Base-by-base conservation (phyloP, 2,113 vertebrate genomes). In the Orthonyx spaldingii region DNA sequence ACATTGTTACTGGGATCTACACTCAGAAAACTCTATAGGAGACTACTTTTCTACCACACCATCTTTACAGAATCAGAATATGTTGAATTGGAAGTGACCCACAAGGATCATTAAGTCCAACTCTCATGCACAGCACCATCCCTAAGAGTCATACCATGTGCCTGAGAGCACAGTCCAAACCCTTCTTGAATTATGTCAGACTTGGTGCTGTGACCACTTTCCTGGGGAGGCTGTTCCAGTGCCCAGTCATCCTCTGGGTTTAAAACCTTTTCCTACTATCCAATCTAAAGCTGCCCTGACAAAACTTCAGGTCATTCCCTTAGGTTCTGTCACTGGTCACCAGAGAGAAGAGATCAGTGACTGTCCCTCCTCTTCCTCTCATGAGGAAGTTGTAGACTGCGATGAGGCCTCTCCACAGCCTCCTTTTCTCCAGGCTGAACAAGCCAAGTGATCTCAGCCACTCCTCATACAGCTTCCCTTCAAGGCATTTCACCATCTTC, bases 251-350 rank as follows among this genome's bases (percentile, higher is more conserved):
- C 23, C 28, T 55, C 69, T 27, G 12, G 11, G 11, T 28, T 18
- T 55, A 64, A 63, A 56, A 37, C 20, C 3, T 47, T 80, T 56
- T 80, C 22, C 27, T 56, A 13, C 22, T 21, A 47, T 33, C 16
- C 27, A 39, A 13, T 10, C 8, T 21, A 80, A 56, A 32, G 27
- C 8, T 37, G 21, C 10, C 50, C 16, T 56, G 27, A 32, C 61
- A 46, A 11, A 23, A 21, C 16, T 56, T 66, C 50, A 56, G 27
- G 21, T 21, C 0, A 0, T 55, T 46, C 4, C 27, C 16, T 66
- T 56, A 13, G 13, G 7, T 68, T 39, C n/a, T 57, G n/a, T 49
- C 44, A 41, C 53, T 41, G 18, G 7, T 10, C 64, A 69, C 30
- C 5, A 8, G 28, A 68, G 42, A 33, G 42, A 49, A 39, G 28